Base-by-base conservation (phyloP, 2,888 invertebrate species). In the Ormyrus thymus region DNA sequence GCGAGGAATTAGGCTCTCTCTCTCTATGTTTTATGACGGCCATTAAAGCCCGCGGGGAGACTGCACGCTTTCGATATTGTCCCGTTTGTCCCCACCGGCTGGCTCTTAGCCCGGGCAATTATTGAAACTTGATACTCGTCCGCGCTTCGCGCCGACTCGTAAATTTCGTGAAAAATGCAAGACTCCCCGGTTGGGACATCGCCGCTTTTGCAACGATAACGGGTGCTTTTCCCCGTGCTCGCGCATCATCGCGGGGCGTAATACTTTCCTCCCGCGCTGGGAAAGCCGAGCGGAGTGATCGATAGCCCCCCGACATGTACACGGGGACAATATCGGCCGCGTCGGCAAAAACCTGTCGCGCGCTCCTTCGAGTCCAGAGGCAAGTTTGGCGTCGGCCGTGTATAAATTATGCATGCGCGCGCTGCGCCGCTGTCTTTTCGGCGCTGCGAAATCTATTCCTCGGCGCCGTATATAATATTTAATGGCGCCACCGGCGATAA, bases 391-490 rank as follows among this genome's bases (percentile, higher is more conserved):
- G 59, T 43, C 13, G 43, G 13, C 53, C 29, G 15, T 46, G 7
- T 43, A 13, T 74, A 64, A 69, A 62, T 74, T 68, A 69, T 74
- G 62, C 50, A 62, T 61, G 15, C 68, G 43, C 15, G 45, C 11
- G 61, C 48, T 6, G 29, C 48, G 8, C 9, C 43, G 53, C 6
- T 69, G 48, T 64, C 69, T 53, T 74, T 78, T 78, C 68, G 66
- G 66, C 51, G 15, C 29, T 29, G 51, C 11, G 15, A 58, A 73
- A 69, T 56, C 69, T 78, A 69, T 73, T 61, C 53, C 72, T 68
- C 78, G 55, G 72, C 68, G 68, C 66, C 66, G 50, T 78, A 62
- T 64, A 62, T 69, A 78, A 78, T 73, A 69, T 78, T 78, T 74
- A 74, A 74, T 61, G 69, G 74, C 74, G 55, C 58, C 74, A 50